Evolutionary conservation across 2,888 invertebrate genomes (phyloP), one percentile per base, ranked within the genome.

Genomic region (Cryptocephalus primarius): DNA sequence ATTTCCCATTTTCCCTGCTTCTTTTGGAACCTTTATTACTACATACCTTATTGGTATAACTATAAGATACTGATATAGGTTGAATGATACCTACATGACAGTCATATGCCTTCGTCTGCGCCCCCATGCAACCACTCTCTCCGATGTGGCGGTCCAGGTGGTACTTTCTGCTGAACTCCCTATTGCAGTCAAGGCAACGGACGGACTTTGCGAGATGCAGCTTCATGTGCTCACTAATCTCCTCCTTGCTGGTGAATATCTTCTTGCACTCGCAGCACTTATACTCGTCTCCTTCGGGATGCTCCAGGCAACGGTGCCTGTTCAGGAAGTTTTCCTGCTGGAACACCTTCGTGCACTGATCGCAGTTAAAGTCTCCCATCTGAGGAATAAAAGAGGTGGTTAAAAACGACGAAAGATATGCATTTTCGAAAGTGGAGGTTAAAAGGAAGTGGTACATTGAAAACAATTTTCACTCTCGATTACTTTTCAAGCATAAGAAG

Each of bases 91-190:
- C 60, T 64, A 78, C 79, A 66, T 78, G 75, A 56, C 80, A 80
- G 38, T 74, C 72, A 58, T 72, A 78, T 32, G 70, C 69, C 44
- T 75, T 74, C 47, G 71, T 69, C 34, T 75, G 63, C 2, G 57
- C 53, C 4, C 82, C 82, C 66, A 77, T 77, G 64, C 84, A 84
- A n/a, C 80, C 82, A 43, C 77, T 81, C 59, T 83, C 82, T 38
- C 75, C 67, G 62, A 83, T 73, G 60, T 86, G 85, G 12, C 85
- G 71, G 51, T 83, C 72, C 39, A 89, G 75, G 68, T 89, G 88
- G 56, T 86, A 84, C 49, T 80, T 82, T 47, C 88, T 73, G 1
- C 83, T 85, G 66, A 89, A 89, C 50, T 78, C 78, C 56, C 80
- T 80, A 32, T 77, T 74, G 60, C 88, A 89, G 46, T 77, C 72